These are phyloP conservation scores for Halichoeres trimaculatus DNA, from an alignment of 2,113 vertebrate species.

Conservation along the genomic window DNA sequence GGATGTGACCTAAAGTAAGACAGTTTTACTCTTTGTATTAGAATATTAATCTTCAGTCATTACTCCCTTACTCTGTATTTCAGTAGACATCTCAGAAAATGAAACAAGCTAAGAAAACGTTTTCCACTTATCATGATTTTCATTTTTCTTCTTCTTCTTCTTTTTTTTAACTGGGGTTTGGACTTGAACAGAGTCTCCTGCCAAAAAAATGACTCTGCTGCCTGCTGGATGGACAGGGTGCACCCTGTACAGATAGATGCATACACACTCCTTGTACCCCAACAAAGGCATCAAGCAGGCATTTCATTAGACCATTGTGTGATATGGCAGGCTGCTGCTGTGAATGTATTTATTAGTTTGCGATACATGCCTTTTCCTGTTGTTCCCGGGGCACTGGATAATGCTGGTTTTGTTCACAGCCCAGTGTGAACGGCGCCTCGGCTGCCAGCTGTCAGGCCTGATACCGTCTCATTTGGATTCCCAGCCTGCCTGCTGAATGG, in stretches of 20 bases:
- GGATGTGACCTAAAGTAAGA: not conserved
- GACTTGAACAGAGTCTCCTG: slow-evolving; percentile 11
- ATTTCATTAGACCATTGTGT: slow-evolving; percentile 84
- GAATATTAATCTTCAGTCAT: not conserved
- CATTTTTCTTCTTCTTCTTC: not conserved
- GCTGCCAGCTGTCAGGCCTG: slow-evolving; percentile 89
- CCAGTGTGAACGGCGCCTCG: slow-evolving; percentile 83
- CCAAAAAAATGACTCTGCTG: slow-evolving; percentile 20
- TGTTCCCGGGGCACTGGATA: slow-evolving; percentile 82
- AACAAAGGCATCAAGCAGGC: slow-evolving; percentile 84
- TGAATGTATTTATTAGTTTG: slow-evolving; percentile 86
- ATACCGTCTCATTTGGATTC: slow-evolving; percentile 83
- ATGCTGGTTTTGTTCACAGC: slow-evolving; percentile 84
- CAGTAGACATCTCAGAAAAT: not conserved
- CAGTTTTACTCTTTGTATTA: not conserved
- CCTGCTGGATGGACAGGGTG: slow-evolving; percentile 55
- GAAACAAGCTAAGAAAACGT: too few species aligned
- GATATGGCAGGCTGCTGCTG: slow-evolving; percentile 82
- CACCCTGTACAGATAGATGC: slow-evolving; percentile 77
- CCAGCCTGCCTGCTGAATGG: slow-evolving; percentile 88
- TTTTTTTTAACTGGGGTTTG: not conserved
- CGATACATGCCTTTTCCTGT: slow-evolving; percentile 84
- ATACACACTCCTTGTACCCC: slow-evolving; percentile 82
- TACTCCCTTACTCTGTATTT: not conserved
- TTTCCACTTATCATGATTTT: too few species aligned